A percentile compares a stretch with the other conserved stretches of the same genome.
These are phyloP conservation scores for Poecile atricapillus DNA, from an alignment of 2,113 vertebrate genomes.

Conservation along the genomic window DNA sequence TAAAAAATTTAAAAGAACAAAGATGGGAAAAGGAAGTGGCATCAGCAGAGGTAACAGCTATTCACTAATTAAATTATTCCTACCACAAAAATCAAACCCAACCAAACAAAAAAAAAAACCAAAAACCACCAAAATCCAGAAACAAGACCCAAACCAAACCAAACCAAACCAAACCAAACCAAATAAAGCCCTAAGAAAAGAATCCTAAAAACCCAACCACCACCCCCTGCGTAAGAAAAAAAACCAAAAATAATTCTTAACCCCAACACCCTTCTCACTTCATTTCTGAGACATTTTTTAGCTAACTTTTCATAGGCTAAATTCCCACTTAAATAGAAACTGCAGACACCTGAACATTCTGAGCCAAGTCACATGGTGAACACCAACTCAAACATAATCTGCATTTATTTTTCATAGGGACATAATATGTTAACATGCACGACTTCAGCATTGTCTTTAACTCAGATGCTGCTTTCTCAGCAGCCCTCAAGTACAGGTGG, in stretches of 20 bases:
- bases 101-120: background rate
- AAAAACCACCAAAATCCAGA: background rate
- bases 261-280: background rate
- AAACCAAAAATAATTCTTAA: background rate
- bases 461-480: background rate
- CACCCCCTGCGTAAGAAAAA: no score
- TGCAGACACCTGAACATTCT: background rate
- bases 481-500: rapidly evolving
- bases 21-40: background rate
- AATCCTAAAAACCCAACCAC: background rate
- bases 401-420: background rate
- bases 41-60: background rate
- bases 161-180: background rate
- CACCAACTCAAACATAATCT: background rate
- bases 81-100: background rate
- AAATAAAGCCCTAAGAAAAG: background rate
- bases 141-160: background rate
- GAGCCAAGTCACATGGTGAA: rapidly evolving
- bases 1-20: background rate
- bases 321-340: background rate
- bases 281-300: background rate
- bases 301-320: background rate
- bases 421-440: background rate
- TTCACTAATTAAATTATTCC: background rate
- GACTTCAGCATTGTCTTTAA: background rate